These are phyloP conservation scores for Montipora foliosa DNA, from an alignment of 64 coral and sea anemone genomes.

Conservation along the genomic window DNA sequence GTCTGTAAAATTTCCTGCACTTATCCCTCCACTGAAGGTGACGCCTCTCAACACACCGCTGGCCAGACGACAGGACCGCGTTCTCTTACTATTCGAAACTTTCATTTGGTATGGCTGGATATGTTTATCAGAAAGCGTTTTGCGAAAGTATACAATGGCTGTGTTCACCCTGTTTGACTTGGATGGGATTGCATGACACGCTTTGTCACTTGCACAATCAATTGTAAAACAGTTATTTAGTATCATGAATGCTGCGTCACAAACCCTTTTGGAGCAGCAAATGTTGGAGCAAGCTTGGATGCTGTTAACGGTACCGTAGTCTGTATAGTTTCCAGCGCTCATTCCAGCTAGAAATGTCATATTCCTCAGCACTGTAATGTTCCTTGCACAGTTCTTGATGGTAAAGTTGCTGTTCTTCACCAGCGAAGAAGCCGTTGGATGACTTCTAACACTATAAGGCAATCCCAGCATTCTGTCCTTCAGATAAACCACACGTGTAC, in stretches of 20 bases:
- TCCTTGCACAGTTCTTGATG: conserved; percentile 59
- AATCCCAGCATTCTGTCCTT: conserved; percentile 73
- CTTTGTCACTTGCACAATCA: conserved; percentile 73
- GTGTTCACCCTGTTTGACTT: conserved; percentile 73
- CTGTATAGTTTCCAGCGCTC: conserved; percentile 89
- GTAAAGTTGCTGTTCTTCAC: neutral
- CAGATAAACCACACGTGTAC: conserved; percentile 81
- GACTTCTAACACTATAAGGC: conserved; percentile 27
- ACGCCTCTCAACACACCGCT: conserved; percentile 50
- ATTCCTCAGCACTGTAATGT: conserved; percentile 72
- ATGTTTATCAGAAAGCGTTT: conserved; percentile 25
- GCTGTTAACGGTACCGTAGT: conserved; percentile 80
- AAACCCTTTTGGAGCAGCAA: conserved; percentile 77
- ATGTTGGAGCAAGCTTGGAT: conserved; percentile 75
- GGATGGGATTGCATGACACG: conserved; percentile 78
- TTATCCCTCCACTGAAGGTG: conserved; percentile 75
- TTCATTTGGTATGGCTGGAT: neutral
- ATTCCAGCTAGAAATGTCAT: conserved; percentile 87
- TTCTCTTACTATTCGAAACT: neutral
- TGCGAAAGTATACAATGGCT: conserved; percentile 79
- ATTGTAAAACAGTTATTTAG: conserved; percentile 87
- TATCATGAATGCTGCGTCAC: conserved; percentile 92
- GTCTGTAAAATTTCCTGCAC: conserved; percentile 88
- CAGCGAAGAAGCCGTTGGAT: neutral
- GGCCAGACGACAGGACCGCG: neutral